Evolutionary conservation across 2,888 invertebrate genomes (phyloP).

Genomic region (Zonitis immaculata): DNA sequence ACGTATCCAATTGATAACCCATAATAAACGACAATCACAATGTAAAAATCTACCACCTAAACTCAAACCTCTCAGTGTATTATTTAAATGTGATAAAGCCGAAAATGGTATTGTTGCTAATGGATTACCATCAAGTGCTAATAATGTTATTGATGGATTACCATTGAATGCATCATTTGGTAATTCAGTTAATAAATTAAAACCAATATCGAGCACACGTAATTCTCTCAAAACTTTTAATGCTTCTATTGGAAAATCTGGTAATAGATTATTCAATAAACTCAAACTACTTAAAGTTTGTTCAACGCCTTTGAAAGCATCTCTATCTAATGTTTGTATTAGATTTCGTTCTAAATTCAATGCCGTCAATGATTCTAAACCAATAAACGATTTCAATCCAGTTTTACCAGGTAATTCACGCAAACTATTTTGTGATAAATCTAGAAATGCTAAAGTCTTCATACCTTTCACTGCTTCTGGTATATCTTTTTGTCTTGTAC

Average conservation of each 20-base stretch:
- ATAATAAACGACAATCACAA: slow-evolving; percentile 82
- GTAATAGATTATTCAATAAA: slow-evolving; percentile 80
- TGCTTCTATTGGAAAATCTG: slow-evolving; percentile 81
- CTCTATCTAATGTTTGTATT: slow-evolving; percentile 69
- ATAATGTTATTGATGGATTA: slow-evolving; percentile 77
- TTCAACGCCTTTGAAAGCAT: slow-evolving; percentile 74
- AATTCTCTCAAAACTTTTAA: slow-evolving; percentile 73
- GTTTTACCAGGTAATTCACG: slow-evolving; percentile 71
- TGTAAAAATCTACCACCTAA: slow-evolving; percentile 82
- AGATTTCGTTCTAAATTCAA: slow-evolving; percentile 85
- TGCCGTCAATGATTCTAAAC: slow-evolving; percentile 76
- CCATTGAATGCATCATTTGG: slow-evolving; percentile 75
- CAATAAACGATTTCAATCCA: slow-evolving; percentile 63
- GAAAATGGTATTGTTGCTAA: slow-evolving; percentile 75
- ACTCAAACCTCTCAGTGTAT: slow-evolving; percentile 78
- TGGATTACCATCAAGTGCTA: slow-evolving; percentile 90
- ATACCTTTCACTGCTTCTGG: slow-evolving; percentile 76
- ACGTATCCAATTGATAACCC: slow-evolving; percentile 89
- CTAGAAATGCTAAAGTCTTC: slow-evolving; percentile 77
- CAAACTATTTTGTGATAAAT: slow-evolving; percentile 84
- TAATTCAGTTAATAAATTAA: slow-evolving; percentile 79
- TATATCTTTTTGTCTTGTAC: slow-evolving; percentile 72
- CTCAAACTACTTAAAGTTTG: slow-evolving; percentile 83
- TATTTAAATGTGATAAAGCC: slow-evolving; percentile 73
- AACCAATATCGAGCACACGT: slow-evolving; percentile 86